Evolutionary conservation across 35 echinoderm and acorn worm species (phyloP).

Genomic region (Ophioderma brevispina): DNA sequence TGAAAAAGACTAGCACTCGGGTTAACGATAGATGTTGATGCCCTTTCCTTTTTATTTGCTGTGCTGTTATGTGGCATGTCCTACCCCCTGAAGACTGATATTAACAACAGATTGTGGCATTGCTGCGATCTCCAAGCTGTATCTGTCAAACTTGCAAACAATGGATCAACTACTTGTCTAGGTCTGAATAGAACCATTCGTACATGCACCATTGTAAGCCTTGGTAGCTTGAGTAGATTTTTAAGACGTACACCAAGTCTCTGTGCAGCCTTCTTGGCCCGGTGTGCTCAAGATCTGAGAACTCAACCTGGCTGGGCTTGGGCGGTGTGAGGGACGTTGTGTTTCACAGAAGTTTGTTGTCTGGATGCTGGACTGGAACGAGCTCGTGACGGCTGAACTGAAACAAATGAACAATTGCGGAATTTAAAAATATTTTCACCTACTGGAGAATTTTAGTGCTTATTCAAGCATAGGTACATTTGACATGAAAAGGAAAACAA

Average conservation of each 20-base stretch:
- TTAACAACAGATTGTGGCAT: no score
- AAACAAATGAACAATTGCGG: conserved; percentile 1
- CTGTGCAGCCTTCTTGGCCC: conserved; percentile 81
- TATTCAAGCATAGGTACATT: neutral
- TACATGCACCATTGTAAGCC: conserved; percentile 98
- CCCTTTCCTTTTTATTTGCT: no score
- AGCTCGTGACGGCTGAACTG: neutral
- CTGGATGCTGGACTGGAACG: neutral
- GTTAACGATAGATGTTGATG: no score
- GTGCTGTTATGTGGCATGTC: no score
- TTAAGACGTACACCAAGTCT: conserved; percentile 83
- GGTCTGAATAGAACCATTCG: conserved; percentile 98
- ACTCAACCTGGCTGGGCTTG: neutral
- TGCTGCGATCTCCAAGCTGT: no score
- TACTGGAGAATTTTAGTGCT: no score
- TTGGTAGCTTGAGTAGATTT: conserved; percentile 94
- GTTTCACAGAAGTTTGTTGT: conserved; percentile 18
- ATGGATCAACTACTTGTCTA: conserved; percentile 91
- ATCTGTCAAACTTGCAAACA: no score
- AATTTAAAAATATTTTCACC: no score
- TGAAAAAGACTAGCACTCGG: no score
- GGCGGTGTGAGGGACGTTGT: neutral
- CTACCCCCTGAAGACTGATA: no score
- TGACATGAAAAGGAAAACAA: no score
- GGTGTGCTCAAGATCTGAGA: conserved; percentile 52